Percentiles rank a stretch among this genome's conserved stretches.
These are phyloP conservation scores for Oreotrochilus melanogaster DNA, from an alignment of 2,113 vertebrate species.

Conservation along the genomic window DNA sequence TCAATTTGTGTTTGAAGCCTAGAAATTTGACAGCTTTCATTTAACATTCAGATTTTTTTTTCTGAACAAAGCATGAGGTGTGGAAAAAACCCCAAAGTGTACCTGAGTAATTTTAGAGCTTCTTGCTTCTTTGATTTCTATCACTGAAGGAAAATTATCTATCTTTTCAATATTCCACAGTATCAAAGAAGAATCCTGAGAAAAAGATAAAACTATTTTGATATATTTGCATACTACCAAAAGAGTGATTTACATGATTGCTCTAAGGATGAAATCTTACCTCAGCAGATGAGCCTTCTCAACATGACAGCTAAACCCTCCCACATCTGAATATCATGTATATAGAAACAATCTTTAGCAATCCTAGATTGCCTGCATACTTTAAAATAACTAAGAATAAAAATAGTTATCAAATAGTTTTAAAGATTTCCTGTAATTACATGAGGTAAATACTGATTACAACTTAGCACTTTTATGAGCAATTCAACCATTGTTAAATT, in stretches of 20 bases:
- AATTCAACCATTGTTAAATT: not conserved
- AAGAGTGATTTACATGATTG: not conserved
- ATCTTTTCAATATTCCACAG: constrained; percentile 80
- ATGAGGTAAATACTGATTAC: not conserved
- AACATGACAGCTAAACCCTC: not conserved
- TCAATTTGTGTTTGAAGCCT: not conserved
- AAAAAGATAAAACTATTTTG: not conserved
- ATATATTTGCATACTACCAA: not conserved
- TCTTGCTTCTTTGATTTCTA: constrained; percentile 40
- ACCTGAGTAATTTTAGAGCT: constrained; percentile 67
- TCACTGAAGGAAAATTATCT: constrained; percentile 71
- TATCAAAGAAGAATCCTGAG: constrained; percentile 77
- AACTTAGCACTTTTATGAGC: not conserved
- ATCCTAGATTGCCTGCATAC: not conserved
- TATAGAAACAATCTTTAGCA: not conserved
- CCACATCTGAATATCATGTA: not conserved
- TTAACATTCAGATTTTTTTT: not conserved
- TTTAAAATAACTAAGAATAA: not conserved
- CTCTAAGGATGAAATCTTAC: not conserved
- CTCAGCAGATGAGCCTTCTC: not conserved
- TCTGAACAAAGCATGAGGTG: not conserved
- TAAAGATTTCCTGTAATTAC: not conserved
- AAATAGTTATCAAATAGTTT: not conserved
- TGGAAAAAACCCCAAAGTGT: not conserved
- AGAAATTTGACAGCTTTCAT: not conserved